A percentile compares a stretch with the other conserved stretches of the same genome.
These are phyloP conservation scores for Desoria tigrina DNA, from an alignment of 2,888 invertebrate species.

Conservation along the genomic window DNA sequence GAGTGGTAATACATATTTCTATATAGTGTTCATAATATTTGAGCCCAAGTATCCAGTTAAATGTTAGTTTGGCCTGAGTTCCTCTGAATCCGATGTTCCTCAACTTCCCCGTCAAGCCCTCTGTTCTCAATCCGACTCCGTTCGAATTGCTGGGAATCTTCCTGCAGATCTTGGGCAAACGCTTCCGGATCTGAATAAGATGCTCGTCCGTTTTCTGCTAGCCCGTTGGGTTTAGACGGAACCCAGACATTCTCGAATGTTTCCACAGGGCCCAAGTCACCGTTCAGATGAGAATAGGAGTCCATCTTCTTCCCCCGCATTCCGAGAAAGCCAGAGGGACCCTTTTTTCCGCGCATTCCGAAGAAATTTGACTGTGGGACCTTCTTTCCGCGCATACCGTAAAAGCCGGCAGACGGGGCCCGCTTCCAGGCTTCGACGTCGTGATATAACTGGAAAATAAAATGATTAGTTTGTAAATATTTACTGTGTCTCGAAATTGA, in stretches of 20 bases:
- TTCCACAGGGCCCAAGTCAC: slow-evolving; percentile 8
- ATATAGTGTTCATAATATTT: no score
- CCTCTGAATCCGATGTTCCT: no score
- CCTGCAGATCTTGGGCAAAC: neutral
- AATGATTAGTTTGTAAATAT: neutral
- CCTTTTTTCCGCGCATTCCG: slow-evolving; percentile 52
- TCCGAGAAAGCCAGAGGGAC: slow-evolving; percentile 52
- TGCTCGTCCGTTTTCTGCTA: no score
- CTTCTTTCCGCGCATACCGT: slow-evolving; percentile 53
- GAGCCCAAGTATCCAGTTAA: no score
- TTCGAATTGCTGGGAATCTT: neutral
- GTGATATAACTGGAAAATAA: slow-evolving; percentile 31
- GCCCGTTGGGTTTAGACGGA: no score
- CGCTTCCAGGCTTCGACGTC: slow-evolving; percentile 46
- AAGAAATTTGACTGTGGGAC: slow-evolving; percentile 49
- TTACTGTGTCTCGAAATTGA: slow-evolving; percentile 1
- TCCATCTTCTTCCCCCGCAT: slow-evolving; percentile 50
- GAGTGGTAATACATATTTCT: no score
- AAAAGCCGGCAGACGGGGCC: slow-evolving; percentile 50
- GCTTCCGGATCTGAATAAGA: neutral
- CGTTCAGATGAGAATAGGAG: neutral
- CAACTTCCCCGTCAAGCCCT: no score
- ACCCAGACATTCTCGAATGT: slow-evolving; percentile 9
- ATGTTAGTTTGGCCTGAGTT: no score
- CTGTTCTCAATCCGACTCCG: no score